Percentiles rank a stretch among this genome's conserved stretches.
phyloP scores from a whole-genome alignment of 2,113 vertebrate species.

The Dendrocopos noguchii region DNA sequence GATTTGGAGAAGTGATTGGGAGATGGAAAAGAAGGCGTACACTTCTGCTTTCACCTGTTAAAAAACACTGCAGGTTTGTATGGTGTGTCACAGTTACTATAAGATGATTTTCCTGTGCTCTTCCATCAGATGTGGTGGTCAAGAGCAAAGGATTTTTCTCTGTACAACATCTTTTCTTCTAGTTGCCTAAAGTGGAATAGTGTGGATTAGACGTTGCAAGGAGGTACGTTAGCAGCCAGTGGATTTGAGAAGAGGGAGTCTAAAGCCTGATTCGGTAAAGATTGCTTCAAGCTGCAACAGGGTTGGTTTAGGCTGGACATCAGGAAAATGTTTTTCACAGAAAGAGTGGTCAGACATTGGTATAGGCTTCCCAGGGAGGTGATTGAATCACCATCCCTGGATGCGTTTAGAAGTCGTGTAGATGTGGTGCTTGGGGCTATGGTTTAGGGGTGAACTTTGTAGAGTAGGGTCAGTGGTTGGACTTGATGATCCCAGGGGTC shows the following conservation, averaged over 20 bases:
- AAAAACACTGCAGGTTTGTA: neutral
- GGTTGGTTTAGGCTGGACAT: too few species aligned
- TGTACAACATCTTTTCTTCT: neutral
- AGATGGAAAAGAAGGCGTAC: neutral
- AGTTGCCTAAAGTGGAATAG: neutral
- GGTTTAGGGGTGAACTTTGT: too few species aligned
- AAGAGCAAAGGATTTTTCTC: neutral
- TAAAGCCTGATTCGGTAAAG: neutral
- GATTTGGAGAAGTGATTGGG: neutral
- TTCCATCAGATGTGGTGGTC: neutral
- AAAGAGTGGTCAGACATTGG: too few species aligned
- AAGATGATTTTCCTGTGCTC: neutral
- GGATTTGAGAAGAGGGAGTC: neutral
- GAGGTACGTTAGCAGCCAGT: neutral
- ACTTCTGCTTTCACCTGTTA: neutral
- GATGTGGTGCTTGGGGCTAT: too few species aligned
- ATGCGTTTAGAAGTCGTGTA: too few species aligned
- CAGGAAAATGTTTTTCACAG: too few species aligned
- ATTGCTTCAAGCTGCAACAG: too few species aligned
- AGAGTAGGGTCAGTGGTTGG: too few species aligned
- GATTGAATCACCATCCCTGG: too few species aligned
- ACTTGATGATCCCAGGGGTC: too few species aligned
- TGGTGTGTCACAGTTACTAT: neutral
- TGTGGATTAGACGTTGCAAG: neutral
- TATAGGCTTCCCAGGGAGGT: too few species aligned